Percentiles rank a stretch among this genome's conserved stretches.
These are phyloP conservation scores for Siniperca undulata DNA, from an alignment of 2,797 vertebrate genomes.

Conservation along the genomic window DNA sequence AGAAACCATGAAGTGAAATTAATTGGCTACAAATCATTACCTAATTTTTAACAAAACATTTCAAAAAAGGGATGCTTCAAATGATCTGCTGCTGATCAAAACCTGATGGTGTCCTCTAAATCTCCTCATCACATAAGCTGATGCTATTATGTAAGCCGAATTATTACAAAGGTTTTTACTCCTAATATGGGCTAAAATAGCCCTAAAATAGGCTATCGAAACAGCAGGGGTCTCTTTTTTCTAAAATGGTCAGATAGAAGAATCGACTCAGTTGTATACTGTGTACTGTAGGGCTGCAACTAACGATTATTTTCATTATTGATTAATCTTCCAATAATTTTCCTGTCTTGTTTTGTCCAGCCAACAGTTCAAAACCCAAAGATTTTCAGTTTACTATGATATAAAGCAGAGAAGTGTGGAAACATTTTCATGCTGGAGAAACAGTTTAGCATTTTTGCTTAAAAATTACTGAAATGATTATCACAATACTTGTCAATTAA, in stretches of 20 bases:
- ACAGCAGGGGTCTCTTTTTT: background rate
- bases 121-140: background rate
- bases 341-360: background rate
- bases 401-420: too few relatives aligned
- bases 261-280: background rate
- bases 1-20: constrained; percentile 61
- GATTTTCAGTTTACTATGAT: too few relatives aligned
- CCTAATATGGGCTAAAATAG: background rate
- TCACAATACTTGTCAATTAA: too few relatives aligned
- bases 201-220: background rate
- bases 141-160: background rate
- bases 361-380: background rate
- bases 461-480: too few relatives aligned
- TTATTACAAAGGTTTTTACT: background rate
- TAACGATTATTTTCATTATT: background rate
- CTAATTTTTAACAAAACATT: background rate
- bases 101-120: background rate
- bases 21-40: background rate
- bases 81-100: background rate
- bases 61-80: background rate
- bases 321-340: background rate
- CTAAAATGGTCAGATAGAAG: background rate
- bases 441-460: too few relatives aligned
- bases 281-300: background rate
- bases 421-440: too few relatives aligned